A percentile compares a stretch with the other conserved stretches of the same genome.
These are phyloP conservation scores for Pseudomyrmex gracilis DNA, from an alignment of 1,140 invertebrate species.

Conservation along the genomic window DNA sequence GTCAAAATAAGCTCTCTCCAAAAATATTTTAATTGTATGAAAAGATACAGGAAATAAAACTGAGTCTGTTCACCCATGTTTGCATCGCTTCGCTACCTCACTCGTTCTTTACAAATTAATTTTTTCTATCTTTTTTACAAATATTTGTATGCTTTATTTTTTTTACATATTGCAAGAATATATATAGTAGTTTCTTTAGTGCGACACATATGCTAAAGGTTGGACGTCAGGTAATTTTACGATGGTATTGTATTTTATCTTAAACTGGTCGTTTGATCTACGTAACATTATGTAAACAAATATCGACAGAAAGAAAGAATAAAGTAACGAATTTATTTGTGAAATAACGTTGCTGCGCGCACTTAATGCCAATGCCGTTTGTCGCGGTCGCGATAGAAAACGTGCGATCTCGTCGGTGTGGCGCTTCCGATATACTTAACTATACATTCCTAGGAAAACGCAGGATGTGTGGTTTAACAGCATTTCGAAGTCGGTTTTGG, in stretches of 20 bases:
- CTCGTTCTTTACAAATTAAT: too few species aligned
- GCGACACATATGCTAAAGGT: conserved; percentile 7
- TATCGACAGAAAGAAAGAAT: neutral
- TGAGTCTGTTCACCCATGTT: too few species aligned
- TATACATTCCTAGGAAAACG: conserved; percentile 13
- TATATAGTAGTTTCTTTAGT: too few species aligned
- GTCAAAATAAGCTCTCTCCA: too few species aligned
- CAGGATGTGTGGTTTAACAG: neutral
- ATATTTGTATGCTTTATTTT: too few species aligned
- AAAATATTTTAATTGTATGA: too few species aligned
- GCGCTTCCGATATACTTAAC: neutral
- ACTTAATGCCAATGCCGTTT: conserved; percentile 6
- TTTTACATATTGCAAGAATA: too few species aligned
- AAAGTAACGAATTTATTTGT: neutral
- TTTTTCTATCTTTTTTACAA: too few species aligned
- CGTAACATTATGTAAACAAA: neutral
- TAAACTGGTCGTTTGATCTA: conserved; percentile 2
- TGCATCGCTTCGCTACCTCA: too few species aligned
- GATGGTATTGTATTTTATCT: conserved; percentile 22
- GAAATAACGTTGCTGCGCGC: neutral
- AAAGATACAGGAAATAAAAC: too few species aligned
- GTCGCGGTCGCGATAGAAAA: neutral
- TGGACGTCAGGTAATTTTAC: neutral
- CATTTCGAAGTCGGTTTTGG: neutral
- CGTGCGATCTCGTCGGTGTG: neutral